Evolutionary conservation across 2,797 vertebrate genomes (phyloP), one percentile per base, ranked within the genome.

Genomic region (Margarornis squamiger): DNA sequence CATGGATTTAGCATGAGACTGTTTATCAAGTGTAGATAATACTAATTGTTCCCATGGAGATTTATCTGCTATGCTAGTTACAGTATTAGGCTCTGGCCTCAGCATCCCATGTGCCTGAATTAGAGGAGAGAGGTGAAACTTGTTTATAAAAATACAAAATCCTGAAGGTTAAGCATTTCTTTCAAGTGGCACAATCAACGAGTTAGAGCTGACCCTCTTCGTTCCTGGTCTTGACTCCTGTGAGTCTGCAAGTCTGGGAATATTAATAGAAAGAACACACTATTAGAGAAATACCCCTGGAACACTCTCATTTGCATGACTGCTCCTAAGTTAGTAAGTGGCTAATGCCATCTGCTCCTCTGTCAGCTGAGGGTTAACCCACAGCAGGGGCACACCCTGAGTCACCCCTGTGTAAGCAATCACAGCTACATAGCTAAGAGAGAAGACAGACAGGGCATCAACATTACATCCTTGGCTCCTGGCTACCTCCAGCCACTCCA

Each of bases 41-140:
- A 96, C 95, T 97, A 97, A 97, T 97, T 97, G 95, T 97, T 97
- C 97, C 97, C 95, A 94, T 95, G 96, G 96, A 97, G 96, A 97
- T 96, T 97, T 96, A 97, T 96, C 91, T 93, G 82, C 76, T 85
- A 74, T 84, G 92, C 93, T 80, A 92, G 94, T 94, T 97, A 95
- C 68, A 93, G 91, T 86, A 96, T 91, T 65, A 92, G 77, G 88
- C 72, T 86, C 88, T 92, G 95, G 93, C 93, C 95, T 95, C 84
- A 76, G 92, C 57, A 94, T 96, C 81, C 88, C 84, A 58, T 55
- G 88, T 82, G 82, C 61, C 75, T 84, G 93, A 95, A 96, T 74
- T 83, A 93, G 78, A 93, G 51, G n/a, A 94, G 74, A 96, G 52
- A 88, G 84, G 86, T 90, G 96, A 95, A 86, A 22, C 49, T 88